Base-by-base conservation (phyloP, 2,113 vertebrate species). In the Lepidiolamprologus cunningtoni region DNA sequence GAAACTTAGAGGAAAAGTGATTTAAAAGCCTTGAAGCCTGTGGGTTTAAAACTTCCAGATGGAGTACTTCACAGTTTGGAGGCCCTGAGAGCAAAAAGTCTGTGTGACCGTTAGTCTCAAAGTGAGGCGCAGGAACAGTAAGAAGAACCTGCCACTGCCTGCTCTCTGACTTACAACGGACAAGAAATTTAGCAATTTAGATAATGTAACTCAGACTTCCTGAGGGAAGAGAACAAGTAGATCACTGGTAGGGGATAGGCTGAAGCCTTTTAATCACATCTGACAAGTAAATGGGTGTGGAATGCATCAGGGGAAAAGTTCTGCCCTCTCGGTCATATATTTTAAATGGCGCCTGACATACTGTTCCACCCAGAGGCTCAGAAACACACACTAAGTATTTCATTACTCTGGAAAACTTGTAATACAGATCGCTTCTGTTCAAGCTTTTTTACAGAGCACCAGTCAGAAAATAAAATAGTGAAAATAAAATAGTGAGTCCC, bases 261-360 rank as follows among this genome's bases (percentile, higher is more conserved):
- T 89, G 81, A 93, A 78, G 81, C 80, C 82, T 86, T 92, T 94
- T 89, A 92, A 94, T 94, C 92, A 94, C 86, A 55, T 85, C 88
- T 92, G 92, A 92, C 92, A 93, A 91, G 85, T 85, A 85, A 87
- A 91, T 87, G 89, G 80, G 76, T 16, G 58, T 78, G 73, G 84
- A 87, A 90, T 81, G 42, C 88, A 85, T 92, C 73, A 85, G 88
- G 82, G 89, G 80, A 78, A 86, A 68, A 89, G 83, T 91, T 87
- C 76, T 91, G 91, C 80, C 89, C 89, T 86, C 53, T n/a, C 26
- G 28, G n/a, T 86, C 91, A 82, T 87, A 84, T 88, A 84, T 92
- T 91, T 90, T 33, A 90, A 87, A 85, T 45, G n/a, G 50, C 35
- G 82, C 31, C 28, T 82, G 63, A 92, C 63, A 6, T 31, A 66